These are phyloP conservation scores for Leguminivora glycinivorella DNA, from an alignment of 1,140 invertebrate genomes.

Conservation along the genomic window DNA sequence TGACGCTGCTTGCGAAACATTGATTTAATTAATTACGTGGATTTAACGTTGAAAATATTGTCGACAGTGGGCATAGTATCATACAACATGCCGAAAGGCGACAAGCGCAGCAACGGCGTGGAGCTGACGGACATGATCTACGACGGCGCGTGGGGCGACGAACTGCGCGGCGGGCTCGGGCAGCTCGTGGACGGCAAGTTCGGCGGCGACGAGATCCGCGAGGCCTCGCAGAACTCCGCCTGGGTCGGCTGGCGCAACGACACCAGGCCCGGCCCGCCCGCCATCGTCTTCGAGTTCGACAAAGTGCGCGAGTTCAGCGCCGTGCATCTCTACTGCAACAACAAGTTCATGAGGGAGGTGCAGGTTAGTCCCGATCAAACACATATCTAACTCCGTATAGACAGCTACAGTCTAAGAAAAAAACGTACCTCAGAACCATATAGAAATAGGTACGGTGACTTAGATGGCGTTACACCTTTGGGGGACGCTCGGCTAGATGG, in stretches of 20 bases:
- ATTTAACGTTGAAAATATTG: constrained; percentile 27
- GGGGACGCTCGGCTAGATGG: too few relatives aligned
- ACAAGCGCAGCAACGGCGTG: constrained; percentile 88
- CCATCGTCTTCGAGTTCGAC: constrained; percentile 94
- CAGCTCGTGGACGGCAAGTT: constrained; percentile 92
- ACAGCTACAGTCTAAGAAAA: too few relatives aligned
- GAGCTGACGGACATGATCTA: constrained; percentile 95
- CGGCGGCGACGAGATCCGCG: constrained; percentile 77
- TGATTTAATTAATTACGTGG: neutral
- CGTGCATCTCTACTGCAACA: constrained; percentile 90
- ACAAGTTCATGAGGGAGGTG: constrained; percentile 89
- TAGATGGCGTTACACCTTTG: too few relatives aligned
- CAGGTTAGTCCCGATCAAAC: constrained; percentile 78
- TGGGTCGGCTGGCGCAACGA: constrained; percentile 97
- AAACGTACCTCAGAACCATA: too few relatives aligned
- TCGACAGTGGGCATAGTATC: constrained; percentile 88
- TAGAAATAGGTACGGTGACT: too few relatives aligned
- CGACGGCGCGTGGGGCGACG: constrained; percentile 90
- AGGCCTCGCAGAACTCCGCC: constrained; percentile 84
- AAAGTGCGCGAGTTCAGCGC: constrained; percentile 91
- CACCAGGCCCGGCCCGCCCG: constrained; percentile 82
- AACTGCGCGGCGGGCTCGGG: constrained; percentile 90
- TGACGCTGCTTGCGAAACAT: too few relatives aligned
- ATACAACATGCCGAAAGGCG: constrained; percentile 92
- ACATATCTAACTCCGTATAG: too few relatives aligned